Evolutionary conservation across 2,888 invertebrate species (phyloP).

Genomic region (Mantis religiosa): DNA sequence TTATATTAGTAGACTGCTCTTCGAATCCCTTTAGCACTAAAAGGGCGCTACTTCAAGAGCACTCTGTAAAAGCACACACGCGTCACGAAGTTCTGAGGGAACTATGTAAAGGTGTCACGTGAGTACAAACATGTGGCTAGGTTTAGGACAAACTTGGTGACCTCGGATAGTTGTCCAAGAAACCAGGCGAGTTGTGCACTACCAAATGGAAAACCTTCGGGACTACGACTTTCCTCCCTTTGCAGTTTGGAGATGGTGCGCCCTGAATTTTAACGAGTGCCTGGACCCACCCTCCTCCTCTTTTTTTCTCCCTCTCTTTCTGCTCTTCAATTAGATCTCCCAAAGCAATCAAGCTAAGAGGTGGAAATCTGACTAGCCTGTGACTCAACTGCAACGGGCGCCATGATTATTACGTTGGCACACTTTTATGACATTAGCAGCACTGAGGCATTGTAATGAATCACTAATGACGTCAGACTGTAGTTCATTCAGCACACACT

Average conservation of each 20-base stretch:
- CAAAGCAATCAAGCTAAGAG: slow-evolving; percentile 29
- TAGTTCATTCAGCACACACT: background rate
- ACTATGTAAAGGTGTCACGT: background rate
- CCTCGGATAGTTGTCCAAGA: background rate
- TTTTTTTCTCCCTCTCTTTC: background rate
- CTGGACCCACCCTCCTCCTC: background rate
- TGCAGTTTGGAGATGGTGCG: background rate
- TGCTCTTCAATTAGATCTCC: slow-evolving; percentile 27
- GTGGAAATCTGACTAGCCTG: background rate
- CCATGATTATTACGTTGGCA: background rate
- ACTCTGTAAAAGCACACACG: background rate
- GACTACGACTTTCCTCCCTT: background rate
- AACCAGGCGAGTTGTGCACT: background rate
- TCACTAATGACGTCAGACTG: slow-evolving; percentile 22
- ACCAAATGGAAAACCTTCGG: background rate
- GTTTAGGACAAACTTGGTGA: background rate
- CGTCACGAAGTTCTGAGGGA: background rate
- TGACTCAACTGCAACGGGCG: slow-evolving; percentile 3
- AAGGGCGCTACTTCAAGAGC: background rate
- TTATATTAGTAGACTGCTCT: too few species aligned
- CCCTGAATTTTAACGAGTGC: slow-evolving; percentile 13
- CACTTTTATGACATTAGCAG: slow-evolving; percentile 7
- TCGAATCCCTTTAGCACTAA: too few species aligned
- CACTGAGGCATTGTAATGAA: slow-evolving; percentile 15
- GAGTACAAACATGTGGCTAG: background rate